Conservation (phyloP, 2,888 invertebrate species). For the Mamestra brassicae region DNA sequence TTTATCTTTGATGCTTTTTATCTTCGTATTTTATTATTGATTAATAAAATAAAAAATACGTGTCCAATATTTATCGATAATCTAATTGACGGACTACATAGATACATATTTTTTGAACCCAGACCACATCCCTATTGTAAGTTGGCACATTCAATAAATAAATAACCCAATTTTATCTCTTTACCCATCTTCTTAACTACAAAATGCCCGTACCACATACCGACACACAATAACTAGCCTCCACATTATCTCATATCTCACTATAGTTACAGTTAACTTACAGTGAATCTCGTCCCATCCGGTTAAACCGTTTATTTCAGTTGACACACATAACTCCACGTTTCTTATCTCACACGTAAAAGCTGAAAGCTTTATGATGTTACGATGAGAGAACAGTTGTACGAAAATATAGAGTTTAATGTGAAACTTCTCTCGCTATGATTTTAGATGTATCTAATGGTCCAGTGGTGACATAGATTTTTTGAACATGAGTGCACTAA, state of each 20-base stretch:
- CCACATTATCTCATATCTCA: background rate
- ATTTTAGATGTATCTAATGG: background rate
- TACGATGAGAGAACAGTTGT: constrained; percentile 24
- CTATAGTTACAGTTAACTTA: background rate
- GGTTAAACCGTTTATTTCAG: constrained; percentile 40
- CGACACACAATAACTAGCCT: constrained; percentile 14
- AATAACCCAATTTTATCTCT: no score
- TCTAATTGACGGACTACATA: no score
- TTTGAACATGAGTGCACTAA: background rate
- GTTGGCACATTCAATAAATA: no score
- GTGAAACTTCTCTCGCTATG: constrained; percentile 20
- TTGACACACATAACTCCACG: constrained; percentile 42
- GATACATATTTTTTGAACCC: no score
- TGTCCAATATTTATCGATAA: no score
- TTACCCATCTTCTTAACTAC: background rate
- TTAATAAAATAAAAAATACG: no score
- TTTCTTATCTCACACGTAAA: constrained; percentile 50
- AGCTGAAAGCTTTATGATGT: constrained; percentile 46
- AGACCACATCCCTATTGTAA: no score
- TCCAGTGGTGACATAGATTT: constrained; percentile 1
- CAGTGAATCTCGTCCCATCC: constrained; percentile 44
- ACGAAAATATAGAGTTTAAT: constrained; percentile 8
- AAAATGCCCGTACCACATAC: background rate
- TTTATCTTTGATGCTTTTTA: no score
- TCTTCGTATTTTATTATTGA: no score